Evolutionary conservation across 2,113 vertebrate genomes (phyloP), one percentile per base, ranked within the genome.

Genomic region (Megatriorchis doriae): DNA sequence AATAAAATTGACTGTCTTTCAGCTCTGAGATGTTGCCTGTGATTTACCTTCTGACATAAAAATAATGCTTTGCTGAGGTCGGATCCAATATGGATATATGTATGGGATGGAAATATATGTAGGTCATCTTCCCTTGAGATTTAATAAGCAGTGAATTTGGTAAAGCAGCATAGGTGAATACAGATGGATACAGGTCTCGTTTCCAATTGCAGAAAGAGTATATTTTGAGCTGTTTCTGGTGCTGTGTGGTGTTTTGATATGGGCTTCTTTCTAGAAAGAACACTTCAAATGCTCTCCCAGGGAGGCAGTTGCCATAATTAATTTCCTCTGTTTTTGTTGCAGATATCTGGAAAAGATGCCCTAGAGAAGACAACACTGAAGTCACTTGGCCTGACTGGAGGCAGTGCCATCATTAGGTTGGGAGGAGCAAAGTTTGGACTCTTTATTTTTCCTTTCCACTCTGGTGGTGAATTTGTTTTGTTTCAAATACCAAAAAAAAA

Each of bases 331-430:
- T 14, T 74, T 67, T 72, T 86, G 14, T 87, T 95, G 23, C 94
- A 99, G 99, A 96, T 99, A 70, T 92, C 96, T 15, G 99, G 99
- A 32, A 97, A 97, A 94, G 98, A 98, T 13, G 98, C 98, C 10
- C 92, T 99, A 18, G 98, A 98, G 97, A 99, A 97, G 91, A 98
- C 98, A 6, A 99, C 98, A 1, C 97, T 99, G 80, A 99, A 98
- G 97, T 99, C 99, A 0, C 98, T 99, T 83, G 99, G 99, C 65
- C 97, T 99, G 36, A 99, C 98, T 1, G 98, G 98, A 88, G 99
- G 99, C 97, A 99, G 97, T 86, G 99, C 99, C 90, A 98, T 99
- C 59, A 94, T 99, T 97, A 99, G 99, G 99, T 99, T 83, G 86
- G 97, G 56, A 90, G 63, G 53, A 89, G 43, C 65, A 50, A 45